phyloP scores from a whole-genome alignment of 2,113 vertebrate genomes.

The Apteryx owenii region DNA sequence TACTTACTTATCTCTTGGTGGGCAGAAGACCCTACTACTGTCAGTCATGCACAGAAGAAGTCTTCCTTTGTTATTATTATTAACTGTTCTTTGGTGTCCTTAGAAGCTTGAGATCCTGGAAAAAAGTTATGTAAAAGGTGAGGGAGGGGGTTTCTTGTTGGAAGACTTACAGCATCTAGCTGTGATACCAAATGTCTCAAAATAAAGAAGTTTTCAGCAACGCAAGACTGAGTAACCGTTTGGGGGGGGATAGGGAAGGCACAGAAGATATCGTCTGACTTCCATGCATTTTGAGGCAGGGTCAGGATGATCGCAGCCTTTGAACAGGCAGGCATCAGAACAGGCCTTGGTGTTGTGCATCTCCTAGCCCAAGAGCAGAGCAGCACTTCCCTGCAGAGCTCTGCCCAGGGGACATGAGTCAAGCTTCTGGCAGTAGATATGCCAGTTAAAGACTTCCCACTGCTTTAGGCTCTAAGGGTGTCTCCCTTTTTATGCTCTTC shows the following conservation, averaged over 20 bases:
- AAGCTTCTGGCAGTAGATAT: background rate
- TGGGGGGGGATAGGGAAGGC: background rate
- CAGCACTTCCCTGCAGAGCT: background rate
- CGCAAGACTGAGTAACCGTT: background rate
- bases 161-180: accelerated
- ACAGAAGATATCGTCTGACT: accelerated
- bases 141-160: background rate
- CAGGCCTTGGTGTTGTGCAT: background rate
- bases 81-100: background rate
- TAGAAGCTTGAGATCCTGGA: background rate
- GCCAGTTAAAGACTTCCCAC: background rate
- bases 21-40: background rate
- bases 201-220: background rate
- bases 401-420: background rate
- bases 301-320: background rate
- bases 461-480: background rate
- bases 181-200: background rate
- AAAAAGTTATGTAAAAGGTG: background rate
- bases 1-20: background rate
- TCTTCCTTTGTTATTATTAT: background rate
- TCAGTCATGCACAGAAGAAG: background rate
- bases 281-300: accelerated
- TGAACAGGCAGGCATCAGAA: background rate
- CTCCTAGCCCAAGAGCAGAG: too few relatives aligned
- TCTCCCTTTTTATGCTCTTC: background rate